phyloP scores from a whole-genome alignment of 2,888 invertebrate species.

The Tenthredo scrophulariae region DNA sequence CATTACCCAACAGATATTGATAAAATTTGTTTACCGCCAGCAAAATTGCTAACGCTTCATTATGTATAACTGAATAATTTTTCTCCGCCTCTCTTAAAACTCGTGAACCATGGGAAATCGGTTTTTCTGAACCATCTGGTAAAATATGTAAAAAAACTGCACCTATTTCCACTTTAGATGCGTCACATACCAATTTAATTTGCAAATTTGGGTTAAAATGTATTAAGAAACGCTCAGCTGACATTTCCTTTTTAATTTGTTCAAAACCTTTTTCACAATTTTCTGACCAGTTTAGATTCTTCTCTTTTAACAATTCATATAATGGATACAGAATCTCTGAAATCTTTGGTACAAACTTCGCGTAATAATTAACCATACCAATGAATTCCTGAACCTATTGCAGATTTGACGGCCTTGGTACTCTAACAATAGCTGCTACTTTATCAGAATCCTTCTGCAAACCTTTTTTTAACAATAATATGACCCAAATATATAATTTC shows the following conservation, averaged over 20 bases:
- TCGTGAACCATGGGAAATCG: slow-evolving; percentile 67
- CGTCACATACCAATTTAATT: slow-evolving; percentile 62
- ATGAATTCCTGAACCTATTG: slow-evolving; percentile 65
- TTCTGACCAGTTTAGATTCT: slow-evolving; percentile 65
- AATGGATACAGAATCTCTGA: slow-evolving; percentile 66
- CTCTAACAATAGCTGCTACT: slow-evolving; percentile 66
- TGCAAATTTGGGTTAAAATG: slow-evolving; percentile 59
- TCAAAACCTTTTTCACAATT: slow-evolving; percentile 67
- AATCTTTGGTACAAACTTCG: slow-evolving; percentile 69
- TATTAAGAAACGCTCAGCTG: slow-evolving; percentile 57
- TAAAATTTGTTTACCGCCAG: slow-evolving; percentile 70
- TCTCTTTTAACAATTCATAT: slow-evolving; percentile 63
- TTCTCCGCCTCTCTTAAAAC: slow-evolving; percentile 67
- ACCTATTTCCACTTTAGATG: slow-evolving; percentile 65
- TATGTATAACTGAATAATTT: slow-evolving; percentile 69
- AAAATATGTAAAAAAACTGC: slow-evolving; percentile 65
- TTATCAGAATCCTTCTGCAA: slow-evolving; percentile 69
- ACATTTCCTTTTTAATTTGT: slow-evolving; percentile 64
- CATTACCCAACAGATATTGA: slow-evolving; percentile 70
- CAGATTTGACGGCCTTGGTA: slow-evolving; percentile 63
- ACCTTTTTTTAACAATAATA: slow-evolving; percentile 66
- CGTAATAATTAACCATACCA: slow-evolving; percentile 73
- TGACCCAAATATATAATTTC: slow-evolving; percentile 67
- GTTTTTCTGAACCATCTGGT: slow-evolving; percentile 64
- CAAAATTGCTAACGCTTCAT: slow-evolving; percentile 70